Percentiles rank a stretch among this genome's conserved stretches.
Conservation (phyloP, 2,113 vertebrate species). For the Psilopsiagon aymara region DNA sequence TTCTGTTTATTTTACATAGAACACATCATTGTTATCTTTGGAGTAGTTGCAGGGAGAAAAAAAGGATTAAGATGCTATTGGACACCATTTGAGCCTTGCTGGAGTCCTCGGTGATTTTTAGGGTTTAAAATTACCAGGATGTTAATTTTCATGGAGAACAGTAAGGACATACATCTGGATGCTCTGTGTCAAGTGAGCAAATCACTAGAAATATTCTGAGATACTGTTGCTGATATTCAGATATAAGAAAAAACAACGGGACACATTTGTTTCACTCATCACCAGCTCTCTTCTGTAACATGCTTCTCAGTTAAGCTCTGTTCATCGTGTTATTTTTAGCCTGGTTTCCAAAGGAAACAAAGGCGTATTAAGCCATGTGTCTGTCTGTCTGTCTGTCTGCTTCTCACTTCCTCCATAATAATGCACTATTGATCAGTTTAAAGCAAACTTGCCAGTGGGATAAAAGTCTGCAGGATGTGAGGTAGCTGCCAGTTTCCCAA, state of each 20-base stretch:
- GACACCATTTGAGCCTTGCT: background rate
- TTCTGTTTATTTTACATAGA: conserved; percentile 25
- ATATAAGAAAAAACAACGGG: background rate
- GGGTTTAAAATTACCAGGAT: conserved; percentile 27
- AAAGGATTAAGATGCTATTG: background rate
- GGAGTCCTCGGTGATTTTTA: background rate
- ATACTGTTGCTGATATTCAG: background rate
- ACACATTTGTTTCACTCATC: background rate
- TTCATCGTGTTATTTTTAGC: conserved; percentile 27
- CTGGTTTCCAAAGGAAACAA: conserved; percentile 26
- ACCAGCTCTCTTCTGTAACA: background rate
- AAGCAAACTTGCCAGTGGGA: background rate
- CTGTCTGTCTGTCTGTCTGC: conserved; percentile 19
- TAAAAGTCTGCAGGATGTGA: background rate
- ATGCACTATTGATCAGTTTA: background rate
- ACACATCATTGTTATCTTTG: conserved; percentile 16
- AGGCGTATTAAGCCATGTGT: rapidly evolving
- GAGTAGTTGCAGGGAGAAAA: background rate
- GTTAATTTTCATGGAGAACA: background rate
- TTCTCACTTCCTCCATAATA: background rate
- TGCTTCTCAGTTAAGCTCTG: background rate
- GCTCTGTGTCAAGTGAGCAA: background rate
- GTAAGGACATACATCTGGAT: background rate
- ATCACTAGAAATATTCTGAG: background rate
- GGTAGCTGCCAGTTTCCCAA: background rate